Base-by-base conservation (phyloP, 2,888 invertebrate species). In the Tetropium fuscum region DNA sequence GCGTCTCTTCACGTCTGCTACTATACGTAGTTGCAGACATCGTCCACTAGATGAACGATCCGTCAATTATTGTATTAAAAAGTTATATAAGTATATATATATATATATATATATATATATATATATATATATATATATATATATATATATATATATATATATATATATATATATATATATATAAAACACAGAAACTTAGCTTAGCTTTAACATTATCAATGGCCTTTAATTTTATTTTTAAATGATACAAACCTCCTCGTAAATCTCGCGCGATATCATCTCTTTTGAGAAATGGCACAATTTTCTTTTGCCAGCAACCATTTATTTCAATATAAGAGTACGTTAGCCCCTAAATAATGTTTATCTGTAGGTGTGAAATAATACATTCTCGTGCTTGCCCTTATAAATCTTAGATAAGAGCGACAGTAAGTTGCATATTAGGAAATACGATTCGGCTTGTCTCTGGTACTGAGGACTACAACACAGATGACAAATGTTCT, bases 351-450 rank as follows among this genome's bases (percentile, higher is more conserved):
- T 43, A 22, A 43, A 43, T 43, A 43, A 22, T 11, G 22, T 43
- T 43, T 43, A 25, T 43, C 22, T 43, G 22, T 11, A 43, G 41
- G 41, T 43, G 41, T 11, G 41, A 43, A 43, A 43, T 22, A 43
- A 43, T 22, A 43, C 41, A 43, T 43, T 43, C 20, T 22, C 40
- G 6, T 43, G 41, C 25, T 43, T 22, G 25, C 8, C 3, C 20
- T 13, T 20, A 43, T 43, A 43, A 43, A 43, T 43, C 25, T 43
- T 22, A 22, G 41, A 43, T 43, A 43, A 43, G 25, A 43, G 41
- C 11, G 41, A 43, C 41, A 43, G 22, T 43, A 43, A 43, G 25
- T 43, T 43, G 41, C 25, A 43, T 43, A 43, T 43, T 43, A 43
- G 13, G 41, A 22, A 41, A 41, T 41, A 19, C 20, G 41, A 22